These are phyloP conservation scores for Pelecanoides urinatrix DNA, from an alignment of 2,113 vertebrate genomes.

Conservation along the genomic window DNA sequence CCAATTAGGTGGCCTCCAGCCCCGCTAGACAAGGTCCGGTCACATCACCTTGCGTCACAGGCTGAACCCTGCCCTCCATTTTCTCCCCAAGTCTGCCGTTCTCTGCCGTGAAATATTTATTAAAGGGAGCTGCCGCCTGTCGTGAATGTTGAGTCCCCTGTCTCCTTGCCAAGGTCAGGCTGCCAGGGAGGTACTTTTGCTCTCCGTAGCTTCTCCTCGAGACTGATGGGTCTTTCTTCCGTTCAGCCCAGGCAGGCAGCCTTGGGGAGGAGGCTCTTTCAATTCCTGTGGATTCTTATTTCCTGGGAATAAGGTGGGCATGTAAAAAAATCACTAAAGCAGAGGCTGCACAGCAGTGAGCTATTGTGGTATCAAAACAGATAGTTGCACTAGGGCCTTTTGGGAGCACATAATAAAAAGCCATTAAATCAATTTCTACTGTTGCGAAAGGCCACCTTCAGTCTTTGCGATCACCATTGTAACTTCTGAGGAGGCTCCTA, in stretches of 20 bases:
- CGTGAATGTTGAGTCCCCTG: background rate
- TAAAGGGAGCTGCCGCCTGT: slow-evolving; percentile 28
- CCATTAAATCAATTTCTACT: background rate
- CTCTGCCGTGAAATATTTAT: slow-evolving; percentile 60
- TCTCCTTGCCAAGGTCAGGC: slow-evolving; percentile 58
- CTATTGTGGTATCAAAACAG: background rate
- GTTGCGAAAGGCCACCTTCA: background rate
- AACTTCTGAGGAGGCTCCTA: background rate
- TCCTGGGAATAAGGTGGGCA: background rate
- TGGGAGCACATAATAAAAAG: background rate
- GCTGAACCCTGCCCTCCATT: slow-evolving; percentile 62
- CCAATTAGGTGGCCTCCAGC: slow-evolving; percentile 65
- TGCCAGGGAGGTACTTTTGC: background rate
- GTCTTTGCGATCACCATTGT: background rate
- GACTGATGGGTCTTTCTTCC: background rate
- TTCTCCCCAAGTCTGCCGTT: slow-evolving; percentile 40
- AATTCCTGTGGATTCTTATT: background rate
- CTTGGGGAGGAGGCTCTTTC: background rate
- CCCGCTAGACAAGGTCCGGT: slow-evolving; percentile 55
- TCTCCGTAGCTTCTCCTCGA: background rate
- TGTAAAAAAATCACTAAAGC: background rate
- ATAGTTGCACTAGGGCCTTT: background rate
- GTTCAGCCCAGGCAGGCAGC: background rate
- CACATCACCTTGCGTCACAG: slow-evolving; percentile 63
- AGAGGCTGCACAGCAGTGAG: background rate